Percentiles rank a stretch among this genome's conserved stretches.
Conservation (phyloP, 2,113 vertebrate genomes). For the Cranoglanis bouderius region DNA sequence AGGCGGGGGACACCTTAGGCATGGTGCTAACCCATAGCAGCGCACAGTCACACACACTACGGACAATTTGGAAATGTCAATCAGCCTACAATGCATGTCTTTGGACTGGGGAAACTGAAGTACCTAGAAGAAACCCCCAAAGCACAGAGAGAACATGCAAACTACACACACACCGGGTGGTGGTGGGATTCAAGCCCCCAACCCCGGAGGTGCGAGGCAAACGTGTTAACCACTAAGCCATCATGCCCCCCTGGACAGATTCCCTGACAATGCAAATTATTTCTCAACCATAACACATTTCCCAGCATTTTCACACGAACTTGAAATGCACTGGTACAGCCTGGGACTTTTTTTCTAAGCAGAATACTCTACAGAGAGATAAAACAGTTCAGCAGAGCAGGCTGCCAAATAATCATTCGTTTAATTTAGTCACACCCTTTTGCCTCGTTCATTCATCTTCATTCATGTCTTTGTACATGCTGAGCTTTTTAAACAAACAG, state of each 20-base stretch:
- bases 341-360: not conserved
- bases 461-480: not conserved
- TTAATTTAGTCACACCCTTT: not conserved
- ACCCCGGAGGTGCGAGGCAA: too few species aligned
- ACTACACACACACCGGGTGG: too few species aligned
- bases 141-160: too few species aligned
- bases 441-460: not conserved
- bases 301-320: not conserved
- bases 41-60: too few species aligned
- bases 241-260: not conserved
- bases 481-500: slow-evolving; percentile 34
- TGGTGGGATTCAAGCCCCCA: too few species aligned
- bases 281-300: not conserved
- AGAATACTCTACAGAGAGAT: not conserved
- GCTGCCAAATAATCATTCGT: not conserved
- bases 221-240: too few species aligned
- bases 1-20: too few species aligned
- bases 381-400: not conserved
- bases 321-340: not conserved
- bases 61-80: too few species aligned
- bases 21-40: too few species aligned
- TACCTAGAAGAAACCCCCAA: too few species aligned
- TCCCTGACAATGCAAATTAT: not conserved
- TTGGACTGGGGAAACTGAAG: too few species aligned
- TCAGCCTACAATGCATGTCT: too few species aligned